Evolutionary conservation across 2,888 invertebrate species (phyloP), one percentile per base, ranked within the genome.

Genomic region (Physocephala rufipes): DNA sequence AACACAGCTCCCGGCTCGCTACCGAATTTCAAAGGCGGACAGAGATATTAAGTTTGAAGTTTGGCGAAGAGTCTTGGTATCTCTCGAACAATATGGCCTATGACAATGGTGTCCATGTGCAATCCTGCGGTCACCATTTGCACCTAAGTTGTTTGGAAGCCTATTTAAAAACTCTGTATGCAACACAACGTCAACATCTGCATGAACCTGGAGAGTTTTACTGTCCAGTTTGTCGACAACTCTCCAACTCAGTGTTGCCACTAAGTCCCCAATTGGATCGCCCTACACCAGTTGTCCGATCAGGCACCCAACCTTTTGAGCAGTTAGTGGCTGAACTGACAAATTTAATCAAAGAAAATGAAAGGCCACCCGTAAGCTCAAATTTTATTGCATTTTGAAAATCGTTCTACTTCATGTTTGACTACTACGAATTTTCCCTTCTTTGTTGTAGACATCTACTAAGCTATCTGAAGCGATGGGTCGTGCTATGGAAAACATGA

Each of bases 91-190:
- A 93, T 83, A 89, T 93, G 79, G 94, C 95, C 3, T 95, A 94
- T 91, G 94, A 95, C 86, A 95, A 95, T 75, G 97, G 97, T 68
- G 95, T 97, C 67, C 93, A 95, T 86, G 94, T 96, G 67, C 94
- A 95, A 86, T 95, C 97, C 1, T 99, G 99, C 88, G 98, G 99
- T 0, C 99, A 99, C 87, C 95, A 96, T 87, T 90, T 99, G 72
- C 99, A 99, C 87, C 89, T 97, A 80, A 94, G 95, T 83, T 99
- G 99, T 86, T 91, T 97, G 81, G 92, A 93, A 83, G 92, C 95
- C 0, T 99, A 99, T 88, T 89, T 97, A 79, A 91, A 92, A 79
- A 94, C 97, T 45, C 89, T 98, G 74, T 89, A 92, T 78, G 91
- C 91, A 74, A 92, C 93, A 76, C 93, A 93, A 83, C 89, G 94